Evolutionary conservation across 1,140 invertebrate genomes (phyloP).

Genomic region (Mactra quadrangularis): DNA sequence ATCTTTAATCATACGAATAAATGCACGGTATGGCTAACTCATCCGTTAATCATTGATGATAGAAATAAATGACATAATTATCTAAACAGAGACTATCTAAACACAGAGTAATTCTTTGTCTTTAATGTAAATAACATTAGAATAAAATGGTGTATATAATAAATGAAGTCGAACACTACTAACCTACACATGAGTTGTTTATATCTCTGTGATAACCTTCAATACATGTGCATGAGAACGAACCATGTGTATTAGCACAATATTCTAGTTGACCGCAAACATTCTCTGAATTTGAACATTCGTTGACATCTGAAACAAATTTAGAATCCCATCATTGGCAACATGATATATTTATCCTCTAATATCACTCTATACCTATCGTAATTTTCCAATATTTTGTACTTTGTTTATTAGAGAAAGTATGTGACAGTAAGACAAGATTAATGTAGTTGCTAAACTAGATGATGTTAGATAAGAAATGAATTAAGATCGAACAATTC

Average conservation of each 20-base stretch:
- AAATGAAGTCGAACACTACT: too few relatives aligned
- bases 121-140: too few relatives aligned
- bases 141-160: too few relatives aligned
- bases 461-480: neutral
- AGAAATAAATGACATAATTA: too few relatives aligned
- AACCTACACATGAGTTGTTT: neutral
- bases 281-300: neutral
- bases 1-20: too few relatives aligned
- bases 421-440: neutral
- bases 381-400: too few relatives aligned
- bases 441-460: neutral
- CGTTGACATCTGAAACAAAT: slow-evolving; percentile 2
- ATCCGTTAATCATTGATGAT: too few relatives aligned
- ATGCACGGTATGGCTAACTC: too few relatives aligned
- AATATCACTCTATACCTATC: too few relatives aligned
- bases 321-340: neutral
- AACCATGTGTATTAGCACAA: slow-evolving; percentile 7
- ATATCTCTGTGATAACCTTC: neutral
- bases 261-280: neutral
- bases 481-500: too few relatives aligned
- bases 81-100: too few relatives aligned
- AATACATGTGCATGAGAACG: neutral
- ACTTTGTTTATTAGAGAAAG: neutral
- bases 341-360: neutral
- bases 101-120: too few relatives aligned